Base-by-base conservation (phyloP, 2,888 invertebrate species). In the Cetonia aurata region DNA sequence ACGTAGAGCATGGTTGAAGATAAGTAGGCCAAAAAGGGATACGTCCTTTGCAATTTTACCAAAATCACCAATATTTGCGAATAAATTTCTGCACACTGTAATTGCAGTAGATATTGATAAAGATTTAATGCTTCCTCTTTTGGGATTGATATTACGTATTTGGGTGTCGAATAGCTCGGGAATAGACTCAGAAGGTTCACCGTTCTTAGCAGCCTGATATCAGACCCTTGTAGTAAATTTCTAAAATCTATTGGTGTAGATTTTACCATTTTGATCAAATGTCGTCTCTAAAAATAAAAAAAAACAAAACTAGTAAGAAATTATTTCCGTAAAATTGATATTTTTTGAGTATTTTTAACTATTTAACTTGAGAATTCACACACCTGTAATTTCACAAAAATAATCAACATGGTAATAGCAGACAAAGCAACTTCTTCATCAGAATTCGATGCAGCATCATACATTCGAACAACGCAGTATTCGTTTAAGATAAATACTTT, bases 301-400 rank as follows among this genome's bases (percentile, higher is more conserved):
- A n/a, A n/a, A n/a, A n/a, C n/a, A n/a, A n/a, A n/a, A n/a, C n/a
- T n/a, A n/a, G n/a, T n/a, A n/a, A n/a, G n/a, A n/a, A n/a, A n/a
- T n/a, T n/a, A n/a, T n/a, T n/a, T n/a, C n/a, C n/a, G n/a, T n/a
- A n/a, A n/a, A n/a, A n/a, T n/a, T n/a, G n/a, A n/a, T 12, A 48
- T 50, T 62, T 12, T 33, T 15, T 10, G 50, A 52, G 25, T 25
- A 37, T 37, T 37, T 10, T 6, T 37, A n/a, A 48, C 13, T 37
- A 4, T 10, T 6, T 37, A n/a, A 48, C 13, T 48, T 15, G 6
- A n/a, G 17, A 10, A 48, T n/a, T 15, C 48, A 48, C 48, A 33
- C 15, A 65, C 62, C 62, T 65, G 68, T 33, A 68, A 13, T 37
- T 68, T 57, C 13, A 68, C n/a, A 46, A 68, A 48, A 12, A 57